These are phyloP conservation scores for Ammospiza caudacuta DNA, from an alignment of 2,113 vertebrate species.

Conservation along the genomic window DNA sequence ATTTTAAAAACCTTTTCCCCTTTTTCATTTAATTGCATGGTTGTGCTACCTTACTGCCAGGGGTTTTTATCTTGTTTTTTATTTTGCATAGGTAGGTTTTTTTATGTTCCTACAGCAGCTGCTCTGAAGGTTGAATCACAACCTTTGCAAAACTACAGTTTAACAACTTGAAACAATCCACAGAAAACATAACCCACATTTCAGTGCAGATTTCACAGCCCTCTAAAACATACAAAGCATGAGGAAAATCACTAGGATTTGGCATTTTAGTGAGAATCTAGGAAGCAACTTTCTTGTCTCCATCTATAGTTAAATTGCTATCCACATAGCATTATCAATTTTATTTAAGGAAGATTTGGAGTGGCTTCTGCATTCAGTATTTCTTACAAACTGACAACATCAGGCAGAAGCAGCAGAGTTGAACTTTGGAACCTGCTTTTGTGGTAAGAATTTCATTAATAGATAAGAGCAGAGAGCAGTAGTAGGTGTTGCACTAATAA, in stretches of 20 bases:
- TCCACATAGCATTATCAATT: not conserved
- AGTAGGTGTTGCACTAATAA: not conserved
- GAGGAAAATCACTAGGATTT: not conserved
- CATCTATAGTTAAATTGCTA: not conserved
- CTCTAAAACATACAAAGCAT: not conserved
- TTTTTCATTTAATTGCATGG: not conserved
- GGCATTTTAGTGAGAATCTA: not conserved
- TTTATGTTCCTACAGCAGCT: not conserved
- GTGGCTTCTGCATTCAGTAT: not conserved
- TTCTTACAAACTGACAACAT: not conserved
- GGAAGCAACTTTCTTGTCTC: not conserved
- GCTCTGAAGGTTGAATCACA: not conserved
- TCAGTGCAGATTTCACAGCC: not conserved
- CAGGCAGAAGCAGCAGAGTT: not conserved
- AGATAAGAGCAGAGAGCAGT: not conserved
- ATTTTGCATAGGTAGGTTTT: not conserved
- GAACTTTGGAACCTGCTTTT: not conserved
- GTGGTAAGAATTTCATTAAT: not conserved
- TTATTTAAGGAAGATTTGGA: not conserved
- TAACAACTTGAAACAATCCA: not conserved
- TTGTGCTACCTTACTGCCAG: not conserved
- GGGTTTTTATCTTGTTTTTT: not conserved
- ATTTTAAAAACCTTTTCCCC: fast-evolving
- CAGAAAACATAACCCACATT: not conserved
- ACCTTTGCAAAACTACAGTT: not conserved